These are phyloP conservation scores for Pseudomyrmex sp. DNA, from an alignment of 1,140 invertebrate genomes.

Conservation along the genomic window DNA sequence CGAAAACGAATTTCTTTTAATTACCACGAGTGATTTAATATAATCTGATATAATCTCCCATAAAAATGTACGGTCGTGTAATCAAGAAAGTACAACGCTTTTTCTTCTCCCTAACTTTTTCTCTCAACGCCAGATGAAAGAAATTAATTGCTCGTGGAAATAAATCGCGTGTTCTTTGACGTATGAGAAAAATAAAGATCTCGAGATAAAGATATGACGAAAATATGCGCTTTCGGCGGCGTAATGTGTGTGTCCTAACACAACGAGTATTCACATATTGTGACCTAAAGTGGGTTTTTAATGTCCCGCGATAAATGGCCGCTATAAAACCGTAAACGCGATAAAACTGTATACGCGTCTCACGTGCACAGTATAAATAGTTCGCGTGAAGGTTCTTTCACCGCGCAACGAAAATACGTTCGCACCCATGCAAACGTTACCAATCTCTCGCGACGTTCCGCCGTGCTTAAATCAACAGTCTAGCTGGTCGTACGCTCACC, in stretches of 20 bases:
- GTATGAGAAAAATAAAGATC: neutral
- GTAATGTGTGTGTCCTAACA: neutral
- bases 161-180: neutral
- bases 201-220: constrained; percentile 17
- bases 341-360: constrained; percentile 67
- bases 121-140: neutral
- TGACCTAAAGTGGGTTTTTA: constrained; percentile 67
- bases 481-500: constrained; percentile 62
- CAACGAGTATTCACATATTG: constrained; percentile 22
- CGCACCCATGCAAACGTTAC: constrained; percentile 69
- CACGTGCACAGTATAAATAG: constrained; percentile 68
- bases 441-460: constrained; percentile 69
- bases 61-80: constrained; percentile 9
- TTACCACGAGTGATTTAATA: constrained; percentile 37
- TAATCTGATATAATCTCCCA: constrained; percentile 4
- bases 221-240: constrained; percentile 36
- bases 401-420: constrained; percentile 71
- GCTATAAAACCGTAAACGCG: constrained; percentile 63
- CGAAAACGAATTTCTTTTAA: constrained; percentile 31
- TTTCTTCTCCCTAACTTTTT: neutral
- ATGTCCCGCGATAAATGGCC: constrained; percentile 63
- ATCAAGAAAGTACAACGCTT: neutral
- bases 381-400: constrained; percentile 67
- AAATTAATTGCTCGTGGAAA: constrained; percentile 3
- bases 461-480: constrained; percentile 71